Evolutionary conservation across 2,113 vertebrate species (phyloP), one percentile per base, ranked within the genome.

Genomic region (Alexandromys fortis): DNA sequence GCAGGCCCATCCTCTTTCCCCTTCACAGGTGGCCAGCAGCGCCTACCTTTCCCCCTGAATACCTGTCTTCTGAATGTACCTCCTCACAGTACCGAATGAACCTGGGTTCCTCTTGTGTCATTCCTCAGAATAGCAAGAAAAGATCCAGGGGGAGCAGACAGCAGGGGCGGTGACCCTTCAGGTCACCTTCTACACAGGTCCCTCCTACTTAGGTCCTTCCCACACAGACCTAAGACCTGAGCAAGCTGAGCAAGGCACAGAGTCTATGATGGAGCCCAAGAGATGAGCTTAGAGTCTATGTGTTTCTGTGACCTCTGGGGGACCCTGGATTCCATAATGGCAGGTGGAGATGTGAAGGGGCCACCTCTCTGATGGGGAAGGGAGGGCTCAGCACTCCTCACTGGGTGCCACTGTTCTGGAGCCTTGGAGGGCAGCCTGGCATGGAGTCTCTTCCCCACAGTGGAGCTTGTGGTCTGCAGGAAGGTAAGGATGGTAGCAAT

Each of bases 401-500:
- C 33, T 68, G 19, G 19, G 16, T 24, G n/a, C 24, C 28, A 67
- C 49, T 49, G 6, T 22, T 79, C 24, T 75, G 24, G 14, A 42
- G 28, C 19, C 33, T 19, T 19, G 4, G 24, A 30, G 3, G 12
- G n/a, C 30, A 90, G 11, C 49, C 4, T 12, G 19, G 16, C 2
- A 21, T 55, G 1, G n/a, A 55, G 47, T 75, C 38, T 45, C n/a
- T 26, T 2, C 68, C 42, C 4, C 0, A 12, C 1, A 16, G 11
- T 7, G 65, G 38, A 61, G 28, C 14, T 28, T 26, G 7, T 22
- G 49, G 12, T 73, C 79, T 92, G 49, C 45, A 17, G 26, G 65
- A 63, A 91, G 68, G 35, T 49, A 11, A 76, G 42, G 22, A 22
- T 9, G 2, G 14, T 10, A n/a, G 38, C 24, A 35, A 21, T 90